Base-by-base conservation (phyloP, 2,113 vertebrate species). In the Colistium nudipinnis region DNA sequence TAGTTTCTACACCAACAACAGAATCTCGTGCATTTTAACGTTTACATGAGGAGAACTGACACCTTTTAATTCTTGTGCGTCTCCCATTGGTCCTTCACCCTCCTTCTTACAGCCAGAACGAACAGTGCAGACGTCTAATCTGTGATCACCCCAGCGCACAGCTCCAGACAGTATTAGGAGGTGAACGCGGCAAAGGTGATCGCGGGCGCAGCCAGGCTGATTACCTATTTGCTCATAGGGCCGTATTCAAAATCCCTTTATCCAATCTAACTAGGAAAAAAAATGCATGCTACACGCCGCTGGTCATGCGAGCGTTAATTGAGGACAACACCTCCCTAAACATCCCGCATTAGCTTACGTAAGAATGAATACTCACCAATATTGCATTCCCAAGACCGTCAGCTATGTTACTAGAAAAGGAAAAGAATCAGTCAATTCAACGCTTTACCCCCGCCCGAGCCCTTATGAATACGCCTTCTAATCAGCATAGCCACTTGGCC, bases 71-170 rank as follows among this genome's bases (percentile, higher is more conserved):
- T 3, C 44, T 2, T 12, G 20, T 22, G 6, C 14, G 44, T 47
- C 20, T 24, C 38, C 38, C 38, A 16, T 39, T 43, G 8, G 28
- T 53, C 49, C 53, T 30, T 62, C 13, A 2, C 45, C 17, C 3
- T 22, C 24, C 8, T 8, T 52, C 20, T 54, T 45, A 35, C 17
- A 60, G 20, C 38, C 25, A 39, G 25, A 48, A 36, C 44, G 53
- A 9, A 61, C 63, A 28, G 25, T 51, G 7, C 35, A 43, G 51
- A 62, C 53, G 12, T 61, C 25, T 80, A 82, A 76, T 80, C 72
- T 63, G 52, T 67, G 28, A 68, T 70, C 62, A 53, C 7, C 52
- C 17, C 35, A 69, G 38, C 25, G 4, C 9, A 20, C 24, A 73
- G 22, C 12, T 74, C 24, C 56, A 70, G 30, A 63, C 36, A 16